Evolutionary conservation across 2,888 invertebrate genomes (phyloP).

Genomic region (Hirtodrosophila trivittata): DNA sequence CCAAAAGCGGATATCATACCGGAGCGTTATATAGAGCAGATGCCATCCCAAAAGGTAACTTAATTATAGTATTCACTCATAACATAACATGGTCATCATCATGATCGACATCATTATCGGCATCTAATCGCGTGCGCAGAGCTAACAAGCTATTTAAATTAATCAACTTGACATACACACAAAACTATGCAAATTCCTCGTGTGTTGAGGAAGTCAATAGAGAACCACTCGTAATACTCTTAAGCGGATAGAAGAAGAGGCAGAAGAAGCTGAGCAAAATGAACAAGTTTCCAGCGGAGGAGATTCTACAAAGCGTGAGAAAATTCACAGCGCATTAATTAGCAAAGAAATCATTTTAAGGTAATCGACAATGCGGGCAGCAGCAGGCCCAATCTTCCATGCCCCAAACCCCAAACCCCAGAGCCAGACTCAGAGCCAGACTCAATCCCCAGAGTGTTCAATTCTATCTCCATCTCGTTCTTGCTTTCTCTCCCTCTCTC

Average conservation of each 20-base stretch:
- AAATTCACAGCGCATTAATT: conserved; percentile 73
- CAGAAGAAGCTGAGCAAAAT: not conserved
- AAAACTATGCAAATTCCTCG: conserved; percentile 61
- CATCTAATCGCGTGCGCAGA: conserved; percentile 29
- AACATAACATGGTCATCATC: too few relatives aligned
- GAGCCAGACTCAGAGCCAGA: not conserved
- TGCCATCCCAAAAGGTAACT: conserved; percentile 46
- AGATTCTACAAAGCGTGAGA: conserved; percentile 58
- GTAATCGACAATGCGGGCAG: conserved; percentile 58
- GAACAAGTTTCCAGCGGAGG: conserved; percentile 43
- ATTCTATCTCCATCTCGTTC: too few relatives aligned
- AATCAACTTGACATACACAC: conserved; percentile 52
- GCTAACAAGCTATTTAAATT: conserved; percentile 49
- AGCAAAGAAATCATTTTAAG: conserved; percentile 63
- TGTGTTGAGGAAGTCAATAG: conserved; percentile 58
- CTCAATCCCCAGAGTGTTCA: too few relatives aligned
- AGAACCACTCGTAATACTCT: conserved; percentile 32
- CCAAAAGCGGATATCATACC: conserved; percentile 3
- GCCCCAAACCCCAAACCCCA: not conserved
- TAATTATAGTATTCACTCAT: too few relatives aligned
- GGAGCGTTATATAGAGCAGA: conserved; percentile 10
- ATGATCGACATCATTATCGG: conserved; percentile 5
- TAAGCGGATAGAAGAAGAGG: conserved; percentile 12
- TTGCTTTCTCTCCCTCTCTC: too few relatives aligned
- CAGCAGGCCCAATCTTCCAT: conserved; percentile 3